Evolutionary conservation across 2,113 vertebrate species (phyloP).

Genomic region (Clarias batrachus): DNA sequence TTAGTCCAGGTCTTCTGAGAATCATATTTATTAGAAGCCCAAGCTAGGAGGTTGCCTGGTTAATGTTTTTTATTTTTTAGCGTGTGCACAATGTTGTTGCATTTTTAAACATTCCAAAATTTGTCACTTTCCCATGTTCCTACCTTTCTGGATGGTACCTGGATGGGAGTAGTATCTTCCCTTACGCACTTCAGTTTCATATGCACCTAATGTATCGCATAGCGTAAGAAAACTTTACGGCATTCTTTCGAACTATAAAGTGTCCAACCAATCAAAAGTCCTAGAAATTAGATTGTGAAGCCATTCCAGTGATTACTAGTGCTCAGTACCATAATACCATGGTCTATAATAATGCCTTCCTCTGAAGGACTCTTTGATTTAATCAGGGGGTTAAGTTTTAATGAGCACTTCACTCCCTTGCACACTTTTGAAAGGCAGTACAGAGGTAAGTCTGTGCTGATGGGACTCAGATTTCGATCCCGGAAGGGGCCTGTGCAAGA

Average conservation of each 20-base stretch:
- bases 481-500: neutral
- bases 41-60: neutral
- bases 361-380: slow-evolving; percentile 34
- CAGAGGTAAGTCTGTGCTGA: slow-evolving; percentile 10
- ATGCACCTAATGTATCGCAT: neutral
- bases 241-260: slow-evolving; percentile 20
- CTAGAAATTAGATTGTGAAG: slow-evolving; percentile 31
- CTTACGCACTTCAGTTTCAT: slow-evolving; percentile 8
- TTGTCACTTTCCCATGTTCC: neutral
- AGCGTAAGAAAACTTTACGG: neutral
- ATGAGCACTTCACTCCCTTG: slow-evolving; percentile 28
- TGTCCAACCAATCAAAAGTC: slow-evolving; percentile 26
- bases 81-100: neutral
- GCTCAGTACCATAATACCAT: slow-evolving; percentile 37
- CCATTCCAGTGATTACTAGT: slow-evolving; percentile 37
- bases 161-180: neutral
- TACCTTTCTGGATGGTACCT: neutral
- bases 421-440: slow-evolving; percentile 12
- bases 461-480: slow-evolving; percentile 5
- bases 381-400: slow-evolving; percentile 37
- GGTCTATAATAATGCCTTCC: slow-evolving; percentile 25
- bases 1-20: slow-evolving; percentile 36
- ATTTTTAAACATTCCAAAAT: neutral
- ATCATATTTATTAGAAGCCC: slow-evolving; percentile 8
- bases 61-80: neutral